A percentile compares a stretch with the other conserved stretches of the same genome.
These are phyloP conservation scores for Sciurus vulgaris DNA, from an alignment of 2,797 vertebrate genomes.

Conservation along the genomic window DNA sequence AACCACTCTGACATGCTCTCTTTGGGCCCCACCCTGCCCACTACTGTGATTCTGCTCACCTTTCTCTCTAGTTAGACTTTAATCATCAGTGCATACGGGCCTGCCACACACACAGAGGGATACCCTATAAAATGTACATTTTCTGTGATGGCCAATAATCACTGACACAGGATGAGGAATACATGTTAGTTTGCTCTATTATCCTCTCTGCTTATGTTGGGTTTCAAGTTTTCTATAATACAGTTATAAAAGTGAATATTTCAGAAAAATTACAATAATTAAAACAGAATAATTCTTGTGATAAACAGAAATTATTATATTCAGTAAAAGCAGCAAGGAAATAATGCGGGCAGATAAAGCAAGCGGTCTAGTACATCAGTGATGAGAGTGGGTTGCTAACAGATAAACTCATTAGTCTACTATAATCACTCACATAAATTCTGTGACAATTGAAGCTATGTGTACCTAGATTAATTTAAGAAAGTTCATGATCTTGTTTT, in stretches of 20 bases:
- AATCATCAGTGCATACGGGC: not conserved
- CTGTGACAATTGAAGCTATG: conserved; percentile 47
- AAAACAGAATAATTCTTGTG: conserved; percentile 67
- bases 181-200: not conserved
- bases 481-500: conserved; percentile 38
- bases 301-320: conserved; percentile 68
- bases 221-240: not conserved
- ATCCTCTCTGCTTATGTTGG: not conserved
- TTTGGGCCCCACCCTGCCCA: not conserved
- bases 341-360: conserved; percentile 50
- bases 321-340: conserved; percentile 42
- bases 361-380: not conserved
- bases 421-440: conserved; percentile 46
- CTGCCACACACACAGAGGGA: not conserved
- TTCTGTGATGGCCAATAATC: not conserved
- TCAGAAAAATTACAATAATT: conserved; percentile 66
- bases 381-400: conserved; percentile 8
- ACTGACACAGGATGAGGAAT: not conserved
- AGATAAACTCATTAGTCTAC: conserved; percentile 46
- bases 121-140: not conserved
- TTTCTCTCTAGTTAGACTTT: not conserved
- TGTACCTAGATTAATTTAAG: conserved; percentile 62
- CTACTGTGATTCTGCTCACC: not conserved
- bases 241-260: conserved; percentile 41
- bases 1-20: not conserved